Conservation (phyloP, 2,797 vertebrate species). For the Otolemur crassicaudatus region DNA sequence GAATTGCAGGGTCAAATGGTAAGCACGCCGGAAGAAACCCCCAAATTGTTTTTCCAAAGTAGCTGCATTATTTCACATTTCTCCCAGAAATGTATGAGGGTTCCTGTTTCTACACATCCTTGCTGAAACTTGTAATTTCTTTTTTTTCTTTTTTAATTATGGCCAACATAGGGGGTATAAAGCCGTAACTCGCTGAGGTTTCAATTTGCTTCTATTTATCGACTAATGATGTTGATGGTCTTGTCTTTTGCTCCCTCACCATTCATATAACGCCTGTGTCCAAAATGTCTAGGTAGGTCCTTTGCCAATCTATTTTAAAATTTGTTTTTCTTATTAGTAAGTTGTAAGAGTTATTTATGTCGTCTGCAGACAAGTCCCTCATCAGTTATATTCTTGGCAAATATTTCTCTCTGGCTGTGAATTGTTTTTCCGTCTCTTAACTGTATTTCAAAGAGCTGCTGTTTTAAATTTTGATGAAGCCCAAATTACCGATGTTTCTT, state of each 20-base stretch:
- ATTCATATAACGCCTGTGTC: neutral
- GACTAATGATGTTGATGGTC: neutral
- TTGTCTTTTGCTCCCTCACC: neutral
- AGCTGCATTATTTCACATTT: neutral
- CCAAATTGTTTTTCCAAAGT: neutral
- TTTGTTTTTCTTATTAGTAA: neutral
- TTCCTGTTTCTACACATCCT: neutral
- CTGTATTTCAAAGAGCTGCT: neutral
- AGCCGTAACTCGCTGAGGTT: neutral
- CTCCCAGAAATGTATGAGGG: neutral
- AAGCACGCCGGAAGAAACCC: neutral
- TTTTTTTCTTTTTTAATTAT: neutral
- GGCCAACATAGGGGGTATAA: neutral
- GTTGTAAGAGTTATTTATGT: neutral
- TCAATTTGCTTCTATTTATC: neutral
- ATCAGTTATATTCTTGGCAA: neutral
- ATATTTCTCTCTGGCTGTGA: neutral
- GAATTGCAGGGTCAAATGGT: neutral
- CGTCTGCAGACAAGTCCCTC: neutral
- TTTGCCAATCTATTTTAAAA: neutral
- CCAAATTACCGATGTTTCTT: slow-evolving; percentile 10
- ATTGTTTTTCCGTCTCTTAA: neutral
- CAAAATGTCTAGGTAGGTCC: neutral
- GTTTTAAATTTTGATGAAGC: slow-evolving; percentile 37
- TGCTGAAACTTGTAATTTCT: neutral